These are phyloP conservation scores for Papilio glaucus DNA, from an alignment of 1,140 invertebrate genomes.

Conservation along the genomic window DNA sequence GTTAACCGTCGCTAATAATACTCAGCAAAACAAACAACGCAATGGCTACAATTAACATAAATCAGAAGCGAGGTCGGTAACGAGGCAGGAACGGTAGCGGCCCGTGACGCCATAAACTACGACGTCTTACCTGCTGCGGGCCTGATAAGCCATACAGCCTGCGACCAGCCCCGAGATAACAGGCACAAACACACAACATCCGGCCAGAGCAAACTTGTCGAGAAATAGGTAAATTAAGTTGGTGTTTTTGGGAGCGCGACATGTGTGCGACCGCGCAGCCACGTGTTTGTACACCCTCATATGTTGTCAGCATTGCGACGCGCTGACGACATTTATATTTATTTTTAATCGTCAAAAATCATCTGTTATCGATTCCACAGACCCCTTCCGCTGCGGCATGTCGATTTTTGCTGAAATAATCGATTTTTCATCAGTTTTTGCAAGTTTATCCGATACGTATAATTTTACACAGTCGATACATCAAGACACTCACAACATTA, in stretches of 20 bases:
- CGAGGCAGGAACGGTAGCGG: constrained; percentile 55
- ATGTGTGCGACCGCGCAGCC: constrained; percentile 53
- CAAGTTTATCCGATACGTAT: no score
- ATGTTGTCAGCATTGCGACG: constrained; percentile 23
- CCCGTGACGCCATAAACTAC: constrained; percentile 58
- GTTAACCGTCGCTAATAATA: background rate
- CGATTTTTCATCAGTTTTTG: background rate
- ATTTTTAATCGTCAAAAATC: background rate
- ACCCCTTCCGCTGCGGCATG: background rate
- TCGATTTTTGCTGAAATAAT: background rate
- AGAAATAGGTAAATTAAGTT: constrained; percentile 51
- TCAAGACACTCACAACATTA: background rate
- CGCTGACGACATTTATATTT: background rate
- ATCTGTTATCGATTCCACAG: background rate
- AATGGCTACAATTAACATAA: constrained; percentile 20
- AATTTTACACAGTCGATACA: background rate
- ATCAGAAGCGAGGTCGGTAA: constrained; percentile 1
- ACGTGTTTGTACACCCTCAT: constrained; percentile 42
- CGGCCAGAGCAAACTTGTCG: constrained; percentile 59
- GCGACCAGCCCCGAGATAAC: constrained; percentile 59
- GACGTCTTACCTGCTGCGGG: constrained; percentile 55
- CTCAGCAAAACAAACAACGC: constrained; percentile 15
- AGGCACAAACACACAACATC: constrained; percentile 61
- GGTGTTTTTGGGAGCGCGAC: constrained; percentile 52
- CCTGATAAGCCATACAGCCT: constrained; percentile 62